Evolutionary conservation across 2,113 vertebrate genomes (phyloP).

Genomic region (Benitochromis conjunctus): DNA sequence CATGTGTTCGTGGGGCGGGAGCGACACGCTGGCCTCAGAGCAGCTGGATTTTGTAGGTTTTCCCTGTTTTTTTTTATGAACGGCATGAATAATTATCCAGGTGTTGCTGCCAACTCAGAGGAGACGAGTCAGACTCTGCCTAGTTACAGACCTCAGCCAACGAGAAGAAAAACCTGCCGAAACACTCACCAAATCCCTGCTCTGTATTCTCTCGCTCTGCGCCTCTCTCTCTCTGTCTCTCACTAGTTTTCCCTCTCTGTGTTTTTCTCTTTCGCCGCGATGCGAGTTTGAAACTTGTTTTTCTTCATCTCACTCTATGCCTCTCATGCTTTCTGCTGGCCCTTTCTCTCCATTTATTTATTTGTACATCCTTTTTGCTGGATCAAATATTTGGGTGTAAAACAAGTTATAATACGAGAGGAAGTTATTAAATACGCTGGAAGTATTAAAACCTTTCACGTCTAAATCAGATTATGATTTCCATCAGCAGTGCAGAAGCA

Average conservation of each 20-base stretch:
- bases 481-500: slow-evolving; percentile 26
- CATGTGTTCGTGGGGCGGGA: neutral
- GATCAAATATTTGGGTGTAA: neutral
- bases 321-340: neutral
- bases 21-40: slow-evolving; percentile 20
- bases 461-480: slow-evolving; percentile 30
- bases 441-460: slow-evolving; percentile 24
- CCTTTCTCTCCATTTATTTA: slow-evolving; percentile 3
- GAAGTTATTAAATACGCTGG: slow-evolving; percentile 32
- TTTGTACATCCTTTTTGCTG: neutral
- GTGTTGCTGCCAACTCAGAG: slow-evolving; percentile 57
- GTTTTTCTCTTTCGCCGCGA: neutral
- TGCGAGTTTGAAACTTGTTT: neutral
- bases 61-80: slow-evolving; percentile 65
- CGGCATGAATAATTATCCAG: slow-evolving; percentile 69
- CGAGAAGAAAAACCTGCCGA: slow-evolving; percentile 32
- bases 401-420: slow-evolving; percentile 1
- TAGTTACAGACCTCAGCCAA: slow-evolving; percentile 52
- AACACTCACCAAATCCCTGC: slow-evolving; percentile 28
- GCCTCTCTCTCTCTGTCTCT: neutral
- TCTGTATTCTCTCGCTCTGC: neutral
- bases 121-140: slow-evolving; percentile 56
- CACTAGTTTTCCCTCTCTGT: neutral
- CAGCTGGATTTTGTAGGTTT: slow-evolving; percentile 68
- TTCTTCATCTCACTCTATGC: neutral